Base-by-base conservation (phyloP, 2,888 invertebrate species). In the Pilophorus perplexus region DNA sequence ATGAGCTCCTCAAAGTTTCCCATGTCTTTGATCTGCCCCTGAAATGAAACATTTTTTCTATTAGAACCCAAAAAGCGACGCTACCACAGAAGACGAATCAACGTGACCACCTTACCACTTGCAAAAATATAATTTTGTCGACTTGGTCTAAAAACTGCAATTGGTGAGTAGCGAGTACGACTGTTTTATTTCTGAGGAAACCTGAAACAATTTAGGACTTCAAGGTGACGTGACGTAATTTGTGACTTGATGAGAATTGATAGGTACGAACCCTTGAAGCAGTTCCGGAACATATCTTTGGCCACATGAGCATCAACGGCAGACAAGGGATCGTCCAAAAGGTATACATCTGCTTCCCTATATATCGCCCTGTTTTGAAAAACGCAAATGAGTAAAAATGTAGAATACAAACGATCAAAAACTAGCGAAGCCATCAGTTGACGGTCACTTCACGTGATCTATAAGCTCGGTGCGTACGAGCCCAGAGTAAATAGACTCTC, bases 101-200 rank as follows among this genome's bases (percentile, higher is more conserved):
- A n/a, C 2, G 3, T 3, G 12, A 4, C 23, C 5, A 54, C 40
- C 62, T 27, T 20, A 62, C 62, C 62, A 62, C 22, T 64, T 84
- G 82, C 54, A 89, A 75, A 57, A 87, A 80, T 70, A 87, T 77
- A 54, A 89, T 81, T 67, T 80, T 80, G 75, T 86, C 84, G 0
- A 84, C 86, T n/a, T 80, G 74, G 72, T 83, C 83, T 28, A 89
- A 79, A 73, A 87, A 89, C 74, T 93, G 92, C 25, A 90, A 78
- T 75, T 93, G 93, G 77, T 93, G 92, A 0, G 93, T 93, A 67
- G 90, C 88, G 8, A 93, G 81, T 69, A 92, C 83, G 25, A 88
- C 80, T 2, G 89, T 87, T 74, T 86, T 84, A 68, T 84, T 78
- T 10, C 79, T 77, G 67, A 93, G 79, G 73, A 83, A 84, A 0